Conservation (phyloP, 2,113 vertebrate genomes). For the Hemiscyllium ocellatum region DNA sequence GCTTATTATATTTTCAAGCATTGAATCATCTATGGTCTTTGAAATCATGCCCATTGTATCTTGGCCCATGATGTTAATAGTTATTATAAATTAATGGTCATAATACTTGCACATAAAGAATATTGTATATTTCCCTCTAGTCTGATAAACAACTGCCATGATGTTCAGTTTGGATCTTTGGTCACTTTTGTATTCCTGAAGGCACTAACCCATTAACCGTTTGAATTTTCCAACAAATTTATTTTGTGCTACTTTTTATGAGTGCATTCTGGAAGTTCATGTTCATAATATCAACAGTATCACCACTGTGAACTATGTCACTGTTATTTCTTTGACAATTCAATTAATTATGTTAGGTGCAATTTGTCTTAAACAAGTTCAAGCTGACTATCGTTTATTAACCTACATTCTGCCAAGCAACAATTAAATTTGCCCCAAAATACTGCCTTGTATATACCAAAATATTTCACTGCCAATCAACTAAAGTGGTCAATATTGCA, state of each 20-base stretch:
- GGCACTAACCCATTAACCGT: not conserved
- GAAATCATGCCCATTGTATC: not conserved
- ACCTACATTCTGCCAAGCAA: not conserved
- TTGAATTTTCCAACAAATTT: not conserved
- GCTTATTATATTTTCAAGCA: not conserved
- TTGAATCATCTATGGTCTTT: not conserved
- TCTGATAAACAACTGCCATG: not conserved
- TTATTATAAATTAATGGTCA: not conserved
- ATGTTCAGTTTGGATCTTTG: not conserved
- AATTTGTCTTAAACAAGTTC: not conserved
- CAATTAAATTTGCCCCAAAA: not conserved
- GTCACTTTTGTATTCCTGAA: not conserved
- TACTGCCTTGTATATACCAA: not conserved
- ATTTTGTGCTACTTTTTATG: not conserved
- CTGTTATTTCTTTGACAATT: not conserved
- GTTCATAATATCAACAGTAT: not conserved
- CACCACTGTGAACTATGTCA: not conserved
- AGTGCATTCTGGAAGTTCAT: not conserved
- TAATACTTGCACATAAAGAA: not conserved
- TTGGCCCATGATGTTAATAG: not conserved
- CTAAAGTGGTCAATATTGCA: not conserved
- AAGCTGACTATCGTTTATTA: not conserved
- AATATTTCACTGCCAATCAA: not conserved
- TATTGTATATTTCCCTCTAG: not conserved
- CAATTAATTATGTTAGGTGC: not conserved